phyloP scores from a whole-genome alignment of 2,888 invertebrate species.

The Rugalucina vietnamica region DNA sequence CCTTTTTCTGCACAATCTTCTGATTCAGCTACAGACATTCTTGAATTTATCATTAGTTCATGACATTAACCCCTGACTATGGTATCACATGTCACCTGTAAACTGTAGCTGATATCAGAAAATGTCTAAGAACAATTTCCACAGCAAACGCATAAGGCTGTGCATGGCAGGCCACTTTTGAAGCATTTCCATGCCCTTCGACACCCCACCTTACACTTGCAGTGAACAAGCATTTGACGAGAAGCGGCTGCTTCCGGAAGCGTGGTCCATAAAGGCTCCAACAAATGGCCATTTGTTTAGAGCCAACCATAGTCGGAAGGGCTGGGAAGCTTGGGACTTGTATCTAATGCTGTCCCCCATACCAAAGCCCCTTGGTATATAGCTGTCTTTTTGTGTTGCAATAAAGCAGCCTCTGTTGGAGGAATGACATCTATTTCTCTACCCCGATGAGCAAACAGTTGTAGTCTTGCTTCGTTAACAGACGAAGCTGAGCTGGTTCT shows the following conservation, averaged over 20 bases:
- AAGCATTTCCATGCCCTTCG: neutral
- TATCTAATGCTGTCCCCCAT: neutral
- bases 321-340: neutral
- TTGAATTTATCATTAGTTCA: neutral
- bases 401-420: neutral
- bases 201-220: neutral
- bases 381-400: neutral
- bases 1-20: too few species aligned
- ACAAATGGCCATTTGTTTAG: neutral
- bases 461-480: neutral
- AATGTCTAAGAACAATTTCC: neutral
- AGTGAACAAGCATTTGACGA: neutral
- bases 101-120: too few species aligned
- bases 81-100: neutral
- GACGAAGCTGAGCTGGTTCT: neutral
- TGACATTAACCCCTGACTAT: neutral
- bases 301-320: conserved; percentile 2
- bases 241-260: neutral
- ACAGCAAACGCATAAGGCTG: neutral
- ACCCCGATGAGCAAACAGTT: conserved; percentile 3
- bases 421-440: neutral
- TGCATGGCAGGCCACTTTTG: neutral
- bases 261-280: neutral
- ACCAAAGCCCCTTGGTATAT: neutral
- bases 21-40: neutral